Conservation (phyloP, 2,797 vertebrate species). For the Lophius americanus region DNA sequence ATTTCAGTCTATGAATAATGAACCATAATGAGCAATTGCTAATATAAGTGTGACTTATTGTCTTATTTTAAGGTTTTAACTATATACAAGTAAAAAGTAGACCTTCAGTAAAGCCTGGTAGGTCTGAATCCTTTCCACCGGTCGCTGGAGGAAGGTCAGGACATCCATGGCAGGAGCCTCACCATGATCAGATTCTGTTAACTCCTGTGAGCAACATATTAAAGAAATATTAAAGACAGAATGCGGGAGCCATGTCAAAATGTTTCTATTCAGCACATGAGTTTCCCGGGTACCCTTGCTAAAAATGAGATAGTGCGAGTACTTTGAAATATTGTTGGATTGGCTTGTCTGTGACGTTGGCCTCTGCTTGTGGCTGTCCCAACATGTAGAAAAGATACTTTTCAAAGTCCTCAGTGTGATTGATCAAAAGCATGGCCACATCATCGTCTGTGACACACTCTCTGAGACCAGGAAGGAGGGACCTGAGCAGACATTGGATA, state of each 20-base stretch:
- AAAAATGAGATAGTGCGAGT: slow-evolving; percentile 10
- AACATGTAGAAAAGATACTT: slow-evolving; percentile 92
- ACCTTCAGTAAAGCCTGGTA: slow-evolving; percentile 96
- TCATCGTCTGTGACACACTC: slow-evolving; percentile 91
- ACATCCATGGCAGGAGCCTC: slow-evolving; percentile 82
- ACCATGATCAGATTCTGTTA: slow-evolving; percentile 74
- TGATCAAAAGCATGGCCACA: slow-evolving; percentile 91
- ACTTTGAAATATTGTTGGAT: slow-evolving; percentile 93
- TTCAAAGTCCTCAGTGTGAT: slow-evolving; percentile 86
- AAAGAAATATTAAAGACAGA: slow-evolving; percentile 44
- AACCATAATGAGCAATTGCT: background rate
- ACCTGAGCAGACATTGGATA: slow-evolving; percentile 55
- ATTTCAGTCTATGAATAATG: background rate
- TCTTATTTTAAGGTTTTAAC: background rate
- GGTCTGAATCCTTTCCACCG: slow-evolving; percentile 90
- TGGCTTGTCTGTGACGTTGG: slow-evolving; percentile 85
- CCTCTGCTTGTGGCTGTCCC: slow-evolving; percentile 91
- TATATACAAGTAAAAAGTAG: slow-evolving; percentile 6
- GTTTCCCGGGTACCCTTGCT: background rate
- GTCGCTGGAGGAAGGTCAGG: slow-evolving; percentile 91
- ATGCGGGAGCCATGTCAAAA: slow-evolving; percentile 1
- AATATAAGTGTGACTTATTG: background rate
- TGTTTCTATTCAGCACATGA: background rate
- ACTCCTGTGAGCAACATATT: slow-evolving; percentile 68
- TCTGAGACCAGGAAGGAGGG: slow-evolving; percentile 83